These are phyloP conservation scores for Drosophila emarginata DNA, from an alignment of 2,888 invertebrate genomes.

Conservation along the genomic window DNA sequence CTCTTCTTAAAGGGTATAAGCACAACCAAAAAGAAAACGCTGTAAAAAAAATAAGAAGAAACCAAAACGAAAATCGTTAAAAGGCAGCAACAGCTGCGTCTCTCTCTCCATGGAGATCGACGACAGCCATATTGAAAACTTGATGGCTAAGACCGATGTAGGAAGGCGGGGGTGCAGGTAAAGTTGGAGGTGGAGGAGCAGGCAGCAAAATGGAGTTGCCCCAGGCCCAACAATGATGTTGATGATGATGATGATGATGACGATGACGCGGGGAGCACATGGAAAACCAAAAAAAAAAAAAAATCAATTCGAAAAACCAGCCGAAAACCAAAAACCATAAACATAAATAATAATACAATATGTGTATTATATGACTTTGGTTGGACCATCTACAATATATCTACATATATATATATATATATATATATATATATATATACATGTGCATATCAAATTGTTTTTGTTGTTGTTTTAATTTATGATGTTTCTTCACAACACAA, in stretches of 20 bases:
- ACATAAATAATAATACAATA: constrained; percentile 75
- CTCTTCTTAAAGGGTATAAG: not conserved
- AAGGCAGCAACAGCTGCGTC: constrained; percentile 62
- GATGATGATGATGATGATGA: not conserved
- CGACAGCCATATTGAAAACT: constrained; percentile 71
- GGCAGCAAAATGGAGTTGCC: constrained; percentile 70
- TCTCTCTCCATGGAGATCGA: constrained; percentile 45
- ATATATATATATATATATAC: constrained; percentile 36
- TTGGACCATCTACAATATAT: constrained; percentile 7
- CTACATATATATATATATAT: constrained; percentile 19
- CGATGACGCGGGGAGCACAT: constrained; percentile 31
- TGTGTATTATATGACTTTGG: constrained; percentile 50
- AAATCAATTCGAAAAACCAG: not conserved
- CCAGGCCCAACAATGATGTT: constrained; percentile 16
- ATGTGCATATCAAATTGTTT: constrained; percentile 39
- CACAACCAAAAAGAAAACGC: constrained; percentile 38
- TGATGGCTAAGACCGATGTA: not conserved
- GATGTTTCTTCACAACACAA: constrained; percentile 56
- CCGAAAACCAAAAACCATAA: constrained; percentile 72
- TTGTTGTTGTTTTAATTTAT: constrained; percentile 59
- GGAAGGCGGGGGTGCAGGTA: constrained; percentile 23
- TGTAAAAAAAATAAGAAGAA: constrained; percentile 41
- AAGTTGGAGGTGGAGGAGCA: constrained; percentile 20
- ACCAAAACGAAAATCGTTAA: constrained; percentile 55
- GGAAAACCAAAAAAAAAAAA: constrained; percentile 46